Conservation (phyloP, 2,113 vertebrate species). For the Engraulis encrasicolus region DNA sequence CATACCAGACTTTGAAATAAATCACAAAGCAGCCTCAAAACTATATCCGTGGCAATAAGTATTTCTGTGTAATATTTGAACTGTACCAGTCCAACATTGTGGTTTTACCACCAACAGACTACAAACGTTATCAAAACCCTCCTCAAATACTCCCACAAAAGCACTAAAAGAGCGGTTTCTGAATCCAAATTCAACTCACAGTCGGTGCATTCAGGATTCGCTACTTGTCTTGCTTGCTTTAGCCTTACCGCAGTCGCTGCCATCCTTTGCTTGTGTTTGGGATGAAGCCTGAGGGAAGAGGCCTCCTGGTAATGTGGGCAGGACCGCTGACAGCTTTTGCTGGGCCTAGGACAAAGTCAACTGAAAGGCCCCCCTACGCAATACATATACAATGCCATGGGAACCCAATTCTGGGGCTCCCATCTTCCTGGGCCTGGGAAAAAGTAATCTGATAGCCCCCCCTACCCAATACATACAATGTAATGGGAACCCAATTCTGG, state of each 20-base stretch:
- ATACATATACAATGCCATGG: too few relatives aligned
- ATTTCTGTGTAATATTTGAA: constrained; percentile 12
- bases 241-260: neutral
- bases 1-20: neutral
- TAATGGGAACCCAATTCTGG: too few relatives aligned
- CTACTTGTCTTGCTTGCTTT: neutral
- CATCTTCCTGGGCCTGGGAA: too few relatives aligned
- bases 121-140: neutral
- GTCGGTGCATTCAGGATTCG: neutral
- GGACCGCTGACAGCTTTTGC: too few relatives aligned
- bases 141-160: neutral
- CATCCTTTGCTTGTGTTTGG: neutral
- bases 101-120: constrained; percentile 1
- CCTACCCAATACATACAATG: too few relatives aligned
- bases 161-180: neutral
- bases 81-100: neutral
- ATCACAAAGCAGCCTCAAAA: constrained; percentile 3
- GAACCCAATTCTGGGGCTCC: too few relatives aligned
- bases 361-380: too few relatives aligned
- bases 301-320: neutral
- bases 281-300: neutral
- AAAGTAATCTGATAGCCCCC: too few relatives aligned
- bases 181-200: neutral
- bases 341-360: too few relatives aligned
- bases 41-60: neutral